phyloP scores from a whole-genome alignment of 1,140 invertebrate genomes.

The Trachymyrmex cornetzi region DNA sequence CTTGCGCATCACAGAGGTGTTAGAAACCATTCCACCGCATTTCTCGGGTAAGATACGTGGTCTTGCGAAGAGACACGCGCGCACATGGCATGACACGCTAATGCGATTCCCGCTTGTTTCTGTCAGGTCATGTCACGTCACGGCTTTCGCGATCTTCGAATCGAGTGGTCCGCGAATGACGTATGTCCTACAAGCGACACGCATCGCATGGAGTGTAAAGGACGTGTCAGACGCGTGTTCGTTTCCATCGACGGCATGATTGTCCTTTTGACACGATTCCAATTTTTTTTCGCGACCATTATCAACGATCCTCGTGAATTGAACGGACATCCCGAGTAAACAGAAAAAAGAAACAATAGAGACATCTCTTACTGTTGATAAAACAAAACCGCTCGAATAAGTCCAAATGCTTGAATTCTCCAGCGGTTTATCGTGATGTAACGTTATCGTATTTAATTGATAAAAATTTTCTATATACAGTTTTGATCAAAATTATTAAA shows the following conservation, averaged over 20 bases:
- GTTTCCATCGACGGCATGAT: conserved; percentile 42
- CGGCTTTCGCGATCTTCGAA: conserved; percentile 60
- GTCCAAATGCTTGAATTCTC: neutral
- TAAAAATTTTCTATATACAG: conserved; percentile 2
- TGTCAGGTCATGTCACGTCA: conserved; percentile 67
- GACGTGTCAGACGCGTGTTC: conserved; percentile 50
- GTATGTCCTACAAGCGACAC: conserved; percentile 67
- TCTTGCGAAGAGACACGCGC: neutral
- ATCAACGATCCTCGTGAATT: conserved; percentile 2
- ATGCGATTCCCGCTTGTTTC: conserved; percentile 62
- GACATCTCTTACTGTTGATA: neutral
- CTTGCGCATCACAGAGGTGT: conserved; percentile 28
- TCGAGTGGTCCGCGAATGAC: conserved; percentile 70
- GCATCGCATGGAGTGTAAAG: conserved; percentile 56
- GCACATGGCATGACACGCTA: conserved; percentile 59
- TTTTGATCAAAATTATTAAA: too few relatives aligned
- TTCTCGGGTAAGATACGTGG: conserved; percentile 45
- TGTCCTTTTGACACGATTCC: conserved; percentile 46
- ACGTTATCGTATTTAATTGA: neutral
- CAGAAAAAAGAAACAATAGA: neutral
- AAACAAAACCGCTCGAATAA: neutral
- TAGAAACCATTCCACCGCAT: conserved; percentile 26
- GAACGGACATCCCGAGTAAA: neutral
- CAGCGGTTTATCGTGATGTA: neutral
- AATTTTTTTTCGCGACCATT: conserved; percentile 19